These are phyloP conservation scores for Sycobia sp. DNA, from an alignment of 1,140 invertebrate genomes.

Conservation along the genomic window DNA sequence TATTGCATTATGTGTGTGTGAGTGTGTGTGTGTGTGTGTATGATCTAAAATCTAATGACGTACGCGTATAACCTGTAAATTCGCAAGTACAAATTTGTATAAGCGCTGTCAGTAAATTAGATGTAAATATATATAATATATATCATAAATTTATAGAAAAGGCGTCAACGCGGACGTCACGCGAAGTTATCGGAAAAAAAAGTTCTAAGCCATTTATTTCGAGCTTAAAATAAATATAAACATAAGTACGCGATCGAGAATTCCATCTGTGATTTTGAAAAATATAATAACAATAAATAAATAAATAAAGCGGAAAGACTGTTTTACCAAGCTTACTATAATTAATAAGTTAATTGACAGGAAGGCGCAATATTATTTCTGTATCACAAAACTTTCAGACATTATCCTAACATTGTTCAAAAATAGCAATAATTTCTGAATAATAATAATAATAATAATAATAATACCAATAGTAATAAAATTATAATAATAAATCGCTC, in stretches of 20 bases:
- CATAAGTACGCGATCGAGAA: slow-evolving; percentile 15
- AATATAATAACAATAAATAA: too few species aligned
- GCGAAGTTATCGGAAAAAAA: background rate
- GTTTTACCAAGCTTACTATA: slow-evolving; percentile 22
- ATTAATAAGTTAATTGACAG: slow-evolving; percentile 8
- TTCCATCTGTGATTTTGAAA: slow-evolving; percentile 27
- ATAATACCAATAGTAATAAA: background rate
- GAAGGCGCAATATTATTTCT: slow-evolving; percentile 1
- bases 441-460: background rate
- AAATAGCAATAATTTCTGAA: too few species aligned
- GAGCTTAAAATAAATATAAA: slow-evolving; percentile 15
- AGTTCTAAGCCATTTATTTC: background rate
- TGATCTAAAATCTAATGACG: too few species aligned
- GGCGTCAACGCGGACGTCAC: too few species aligned
- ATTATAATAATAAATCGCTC: background rate
- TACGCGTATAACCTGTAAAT: too few species aligned
- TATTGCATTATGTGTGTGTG: too few species aligned
- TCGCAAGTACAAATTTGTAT: slow-evolving; percentile 26
- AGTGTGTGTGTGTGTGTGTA: too few species aligned
- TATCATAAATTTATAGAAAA: slow-evolving; percentile 5
- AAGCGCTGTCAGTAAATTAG: too few species aligned
- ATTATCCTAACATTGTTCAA: too few species aligned
- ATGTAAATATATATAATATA: slow-evolving; percentile 4
- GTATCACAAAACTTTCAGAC: too few species aligned
- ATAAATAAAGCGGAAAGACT: slow-evolving; percentile 26